These are phyloP conservation scores for Bruchidius siliquastri DNA, from an alignment of 2,888 invertebrate species.

Conservation along the genomic window DNA sequence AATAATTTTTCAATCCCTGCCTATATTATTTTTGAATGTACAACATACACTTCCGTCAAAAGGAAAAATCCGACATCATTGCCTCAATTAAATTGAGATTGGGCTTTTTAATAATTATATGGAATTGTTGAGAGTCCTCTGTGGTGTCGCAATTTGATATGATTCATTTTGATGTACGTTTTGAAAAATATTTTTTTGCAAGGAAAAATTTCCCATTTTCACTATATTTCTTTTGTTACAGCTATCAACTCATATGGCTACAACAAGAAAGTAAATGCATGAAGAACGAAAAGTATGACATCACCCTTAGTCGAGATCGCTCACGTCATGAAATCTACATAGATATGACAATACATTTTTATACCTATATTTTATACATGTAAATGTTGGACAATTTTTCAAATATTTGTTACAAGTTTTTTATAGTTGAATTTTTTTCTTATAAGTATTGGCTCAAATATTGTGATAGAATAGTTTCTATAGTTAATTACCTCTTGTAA, in stretches of 20 bases:
- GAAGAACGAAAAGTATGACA: constrained; percentile 12
- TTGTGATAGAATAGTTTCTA: neutral
- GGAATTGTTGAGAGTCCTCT: no score
- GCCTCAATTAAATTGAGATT: no score
- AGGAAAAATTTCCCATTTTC: neutral
- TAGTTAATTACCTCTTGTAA: neutral
- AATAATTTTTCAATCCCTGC: no score
- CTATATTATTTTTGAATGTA: no score
- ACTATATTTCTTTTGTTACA: constrained; percentile 29
- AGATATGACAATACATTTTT: neutral
- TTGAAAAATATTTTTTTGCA: neutral
- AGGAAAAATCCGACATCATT: no score
- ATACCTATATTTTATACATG: neutral
- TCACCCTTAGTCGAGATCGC: neutral
- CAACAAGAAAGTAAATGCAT: constrained; percentile 51
- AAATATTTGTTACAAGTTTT: neutral
- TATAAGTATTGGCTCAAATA: neutral
- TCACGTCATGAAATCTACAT: neutral
- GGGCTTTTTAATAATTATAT: no score
- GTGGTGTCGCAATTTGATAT: no score
- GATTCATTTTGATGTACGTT: no score
- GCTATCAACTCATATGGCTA: constrained; percentile 65
- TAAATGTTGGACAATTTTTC: neutral
- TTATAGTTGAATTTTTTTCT: neutral
- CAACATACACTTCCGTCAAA: no score